Conservation (phyloP, 2,888 invertebrate genomes). For the Poecilobothrus nobilitatus region DNA sequence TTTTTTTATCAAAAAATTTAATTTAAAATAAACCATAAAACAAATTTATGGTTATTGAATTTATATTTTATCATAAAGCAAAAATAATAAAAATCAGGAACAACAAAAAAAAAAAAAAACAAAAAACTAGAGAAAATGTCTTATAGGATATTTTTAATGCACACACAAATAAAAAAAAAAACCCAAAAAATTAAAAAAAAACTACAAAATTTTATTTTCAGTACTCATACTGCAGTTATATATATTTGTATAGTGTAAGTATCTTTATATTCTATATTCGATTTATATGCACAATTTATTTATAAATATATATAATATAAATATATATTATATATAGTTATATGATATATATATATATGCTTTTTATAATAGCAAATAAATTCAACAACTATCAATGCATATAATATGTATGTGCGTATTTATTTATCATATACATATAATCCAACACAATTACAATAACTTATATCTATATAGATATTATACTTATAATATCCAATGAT, state of each 20-base stretch:
- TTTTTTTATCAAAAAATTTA: slow-evolving; percentile 4
- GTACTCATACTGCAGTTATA: neutral
- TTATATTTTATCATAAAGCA: slow-evolving; percentile 6
- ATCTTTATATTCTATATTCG: neutral
- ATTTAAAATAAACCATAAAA: slow-evolving; percentile 6
- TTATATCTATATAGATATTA: too few species aligned
- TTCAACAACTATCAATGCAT: too few species aligned
- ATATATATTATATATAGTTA: neutral
- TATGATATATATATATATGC: neutral
- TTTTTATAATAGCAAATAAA: too few species aligned
- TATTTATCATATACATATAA: too few species aligned
- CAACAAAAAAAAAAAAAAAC: neutral
- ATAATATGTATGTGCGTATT: too few species aligned
- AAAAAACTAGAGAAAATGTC: neutral
- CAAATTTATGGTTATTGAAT: slow-evolving; percentile 6
- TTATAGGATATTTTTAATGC: neutral
- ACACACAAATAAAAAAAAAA: neutral
- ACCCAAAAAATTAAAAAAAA: too few species aligned
- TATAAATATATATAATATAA: neutral
- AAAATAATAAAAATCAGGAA: neutral
- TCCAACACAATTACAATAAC: too few species aligned
- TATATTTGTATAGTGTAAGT: neutral
- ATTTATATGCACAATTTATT: neutral
- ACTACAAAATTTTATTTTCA: neutral
- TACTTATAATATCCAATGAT: too few species aligned